A percentile compares a stretch with the other conserved stretches of the same genome.
Evolutionary conservation across 2,113 vertebrate species (phyloP).

Genomic region (Eulemur macaco): DNA sequence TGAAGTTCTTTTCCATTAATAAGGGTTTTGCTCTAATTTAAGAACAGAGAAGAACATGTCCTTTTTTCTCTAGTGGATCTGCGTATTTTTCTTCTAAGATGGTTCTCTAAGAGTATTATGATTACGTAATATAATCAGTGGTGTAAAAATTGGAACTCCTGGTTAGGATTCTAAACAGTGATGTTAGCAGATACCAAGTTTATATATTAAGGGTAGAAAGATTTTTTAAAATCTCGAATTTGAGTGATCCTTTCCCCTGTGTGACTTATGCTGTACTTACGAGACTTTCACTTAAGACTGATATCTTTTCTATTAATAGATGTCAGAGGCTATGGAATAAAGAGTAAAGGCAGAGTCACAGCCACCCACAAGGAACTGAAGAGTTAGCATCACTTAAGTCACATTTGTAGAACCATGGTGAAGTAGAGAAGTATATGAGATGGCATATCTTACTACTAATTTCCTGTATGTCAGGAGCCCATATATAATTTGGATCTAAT

Average conservation of each 20-base stretch:
- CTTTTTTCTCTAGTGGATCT: not conserved
- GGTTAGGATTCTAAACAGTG: not conserved
- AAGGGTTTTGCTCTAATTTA: not conserved
- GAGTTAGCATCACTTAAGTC: not conserved
- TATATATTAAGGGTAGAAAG: not conserved
- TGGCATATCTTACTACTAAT: not conserved
- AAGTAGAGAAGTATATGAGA: not conserved
- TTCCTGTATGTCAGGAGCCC: not conserved
- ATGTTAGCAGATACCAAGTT: not conserved
- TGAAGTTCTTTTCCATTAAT: conserved; percentile 46
- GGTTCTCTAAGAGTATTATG: not conserved
- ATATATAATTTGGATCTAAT: not conserved
- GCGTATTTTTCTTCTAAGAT: not conserved
- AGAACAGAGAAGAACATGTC: not conserved
- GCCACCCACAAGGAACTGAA: not conserved
- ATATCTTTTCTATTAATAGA: not conserved
- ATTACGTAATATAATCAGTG: not conserved
- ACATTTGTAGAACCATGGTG: not conserved
- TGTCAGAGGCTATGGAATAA: not conserved
- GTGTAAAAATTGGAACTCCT: not conserved
- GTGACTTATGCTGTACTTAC: not conserved
- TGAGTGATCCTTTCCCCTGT: not conserved
- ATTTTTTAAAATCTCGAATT: conserved; percentile 20
- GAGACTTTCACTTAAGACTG: not conserved
- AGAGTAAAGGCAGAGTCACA: not conserved